phyloP scores from a whole-genome alignment of 1,140 invertebrate genomes.

The Palaemon carinicauda region DNA sequence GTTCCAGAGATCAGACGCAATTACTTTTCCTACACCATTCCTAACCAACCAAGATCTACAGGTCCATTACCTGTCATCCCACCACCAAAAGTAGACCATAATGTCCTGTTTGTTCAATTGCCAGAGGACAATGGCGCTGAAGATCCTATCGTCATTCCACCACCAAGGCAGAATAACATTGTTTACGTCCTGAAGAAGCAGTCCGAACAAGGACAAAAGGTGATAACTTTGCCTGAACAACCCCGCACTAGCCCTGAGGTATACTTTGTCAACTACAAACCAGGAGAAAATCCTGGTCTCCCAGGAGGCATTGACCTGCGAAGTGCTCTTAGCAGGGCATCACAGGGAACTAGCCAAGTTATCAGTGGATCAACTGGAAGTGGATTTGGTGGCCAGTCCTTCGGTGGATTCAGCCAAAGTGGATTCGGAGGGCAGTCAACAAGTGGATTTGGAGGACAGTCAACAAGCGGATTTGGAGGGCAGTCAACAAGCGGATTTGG shows the following conservation, averaged over 20 bases:
- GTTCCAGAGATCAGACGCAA: slow-evolving; percentile 45
- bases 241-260: slow-evolving; percentile 34
- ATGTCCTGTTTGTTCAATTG: slow-evolving; percentile 50
- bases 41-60: neutral
- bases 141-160: slow-evolving; percentile 54
- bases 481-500: too few relatives aligned
- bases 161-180: slow-evolving; percentile 52
- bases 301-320: slow-evolving; percentile 46
- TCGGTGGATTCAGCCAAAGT: neutral
- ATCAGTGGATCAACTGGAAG: neutral
- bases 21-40: slow-evolving; percentile 42
- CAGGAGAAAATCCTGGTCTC: slow-evolving; percentile 48
- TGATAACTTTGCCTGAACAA: slow-evolving; percentile 45
- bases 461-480: too few relatives aligned
- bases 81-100: slow-evolving; percentile 47
- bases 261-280: slow-evolving; percentile 49
- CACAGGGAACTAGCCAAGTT: slow-evolving; percentile 5
- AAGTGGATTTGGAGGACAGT: too few relatives aligned
- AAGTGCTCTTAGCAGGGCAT: slow-evolving; percentile 27
- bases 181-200: slow-evolving; percentile 57
- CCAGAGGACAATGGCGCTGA: slow-evolving; percentile 21
- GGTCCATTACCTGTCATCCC: slow-evolving; percentile 40
- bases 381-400: neutral
- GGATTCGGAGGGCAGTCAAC: too few relatives aligned
- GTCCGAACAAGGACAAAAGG: slow-evolving; percentile 21